Base-by-base conservation (phyloP, 2,888 invertebrate genomes). In the Parnassius orleans region DNA sequence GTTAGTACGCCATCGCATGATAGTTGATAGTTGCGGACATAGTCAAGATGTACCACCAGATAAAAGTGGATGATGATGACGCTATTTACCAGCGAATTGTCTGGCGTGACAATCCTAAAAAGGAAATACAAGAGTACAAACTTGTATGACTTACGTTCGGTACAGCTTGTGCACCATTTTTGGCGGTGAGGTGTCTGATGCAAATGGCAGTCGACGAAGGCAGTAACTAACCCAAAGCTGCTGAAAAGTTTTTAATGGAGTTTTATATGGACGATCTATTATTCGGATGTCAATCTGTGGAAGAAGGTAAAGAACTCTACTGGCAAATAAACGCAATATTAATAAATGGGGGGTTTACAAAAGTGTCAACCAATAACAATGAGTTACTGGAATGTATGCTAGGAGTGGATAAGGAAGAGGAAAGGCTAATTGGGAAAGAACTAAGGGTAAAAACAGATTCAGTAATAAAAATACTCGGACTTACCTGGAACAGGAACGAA, bases 11-110 rank as follows among this genome's bases (percentile, higher is more conserved):
- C n/a, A n/a, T n/a, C n/a, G n/a, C n/a, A n/a, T n/a, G n/a, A n/a
- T n/a, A n/a, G n/a, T n/a, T n/a, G n/a, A 51, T 78, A 1, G 67
- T 69, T 1, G 71, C 74, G 0, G 77, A 75, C 51, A 68, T 78
- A 10, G 57, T 69, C 9, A 75, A 79, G 64, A 79, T 80, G 77
- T 80, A 75, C 50, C 57, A 76, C 0, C 72, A 75, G 64, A 64
- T 77, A 3, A 63, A 60, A 9, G 68, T 78, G 2, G 15, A 60
- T 7, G 52, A 66, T 7, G 58, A 69, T 1, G 70, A 79, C 58
- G 43, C 66, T 9, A 67, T 71, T 19, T 73, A 55, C 46, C 73
- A 74, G 54, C 56, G 74, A 7, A 54, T 72, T 10, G 10, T 72
- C 0, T 72, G 71, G 72, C 46, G 69, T 15, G 54, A 67, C 9